Base-by-base conservation (phyloP, 2,113 vertebrate species). In the Phylloscopus trochilus region DNA sequence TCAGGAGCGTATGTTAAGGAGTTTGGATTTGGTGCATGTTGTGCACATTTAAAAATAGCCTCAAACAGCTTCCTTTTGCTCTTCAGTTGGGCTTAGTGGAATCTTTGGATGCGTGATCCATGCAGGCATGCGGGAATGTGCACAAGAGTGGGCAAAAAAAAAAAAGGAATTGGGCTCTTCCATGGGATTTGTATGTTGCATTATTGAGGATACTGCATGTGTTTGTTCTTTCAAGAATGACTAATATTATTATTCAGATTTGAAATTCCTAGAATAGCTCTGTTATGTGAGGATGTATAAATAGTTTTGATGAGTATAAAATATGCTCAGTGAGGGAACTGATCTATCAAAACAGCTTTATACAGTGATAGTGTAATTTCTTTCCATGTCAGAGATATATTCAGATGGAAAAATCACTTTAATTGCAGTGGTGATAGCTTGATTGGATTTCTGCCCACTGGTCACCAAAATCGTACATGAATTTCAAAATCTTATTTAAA, bases 321-420 rank as follows among this genome's bases (percentile, higher is more conserved):
- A 95, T 97, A 93, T 49, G 79, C 83, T 91, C 69, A 79, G 22
- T 78, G 93, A 97, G 68, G 82, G 87, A 96, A 88, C 72, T 92
- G 77, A 94, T 96, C 95, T 97, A 91, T 96, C 95, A 93, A 82
- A 97, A 92, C 85, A 88, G 87, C 89, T 92, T 95, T 92, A 78
- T 76, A 59, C 74, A 59, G 77, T 33, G 69, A 92, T 68, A 70
- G 84, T 76, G 59, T 49, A 64, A 90, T 78, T 95, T 90, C 77
- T 96, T 67, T 87, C 74, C 37, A 78, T 78, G 80, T 89, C 74
- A 77, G 74, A 49, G 68, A 73, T 96, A 70, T 86, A 92, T 87
- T 93, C 58, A n/a, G 94, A 92, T 90, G 82, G 91, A 94, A 97
- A 97, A 97, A 95, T 85, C 89, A 88, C 92, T 96, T 87, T 94